phyloP scores from a whole-genome alignment of 1,140 invertebrate genomes.

The Periplaneta americana region DNA sequence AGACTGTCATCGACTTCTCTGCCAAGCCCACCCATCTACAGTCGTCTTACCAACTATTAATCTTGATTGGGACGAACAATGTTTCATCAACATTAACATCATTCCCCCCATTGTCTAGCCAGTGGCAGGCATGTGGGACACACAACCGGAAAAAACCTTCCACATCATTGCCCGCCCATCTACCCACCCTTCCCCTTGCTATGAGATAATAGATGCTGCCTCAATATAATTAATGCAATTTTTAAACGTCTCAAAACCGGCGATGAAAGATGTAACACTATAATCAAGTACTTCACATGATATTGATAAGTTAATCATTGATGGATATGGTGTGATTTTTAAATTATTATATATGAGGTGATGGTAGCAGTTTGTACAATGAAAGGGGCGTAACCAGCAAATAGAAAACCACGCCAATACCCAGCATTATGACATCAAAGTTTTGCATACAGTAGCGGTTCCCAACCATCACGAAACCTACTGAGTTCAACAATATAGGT shows the following conservation, averaged over 20 bases:
- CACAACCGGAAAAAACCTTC: background rate
- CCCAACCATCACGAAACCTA: too few species aligned
- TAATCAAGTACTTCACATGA: background rate
- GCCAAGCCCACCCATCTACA: background rate
- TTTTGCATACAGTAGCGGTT: background rate
- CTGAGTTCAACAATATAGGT: too few species aligned
- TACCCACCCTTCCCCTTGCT: background rate
- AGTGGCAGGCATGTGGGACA: background rate
- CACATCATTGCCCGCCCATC: too few species aligned
- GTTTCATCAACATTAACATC: background rate
- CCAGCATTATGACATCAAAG: background rate
- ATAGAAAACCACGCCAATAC: background rate
- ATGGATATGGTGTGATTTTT: too few species aligned
- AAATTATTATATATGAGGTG: too few species aligned
- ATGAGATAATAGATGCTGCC: background rate
- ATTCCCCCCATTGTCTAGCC: background rate
- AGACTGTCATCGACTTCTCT: background rate
- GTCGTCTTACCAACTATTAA: background rate
- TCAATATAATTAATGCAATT: background rate
- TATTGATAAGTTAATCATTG: too few species aligned
- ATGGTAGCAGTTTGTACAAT: background rate
- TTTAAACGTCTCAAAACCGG: background rate
- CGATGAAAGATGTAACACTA: background rate
- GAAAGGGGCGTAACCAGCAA: background rate
- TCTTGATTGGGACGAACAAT: background rate